These are phyloP conservation scores for Gonioctena quinquepunctata DNA, from an alignment of 1,140 invertebrate species.

Conservation along the genomic window DNA sequence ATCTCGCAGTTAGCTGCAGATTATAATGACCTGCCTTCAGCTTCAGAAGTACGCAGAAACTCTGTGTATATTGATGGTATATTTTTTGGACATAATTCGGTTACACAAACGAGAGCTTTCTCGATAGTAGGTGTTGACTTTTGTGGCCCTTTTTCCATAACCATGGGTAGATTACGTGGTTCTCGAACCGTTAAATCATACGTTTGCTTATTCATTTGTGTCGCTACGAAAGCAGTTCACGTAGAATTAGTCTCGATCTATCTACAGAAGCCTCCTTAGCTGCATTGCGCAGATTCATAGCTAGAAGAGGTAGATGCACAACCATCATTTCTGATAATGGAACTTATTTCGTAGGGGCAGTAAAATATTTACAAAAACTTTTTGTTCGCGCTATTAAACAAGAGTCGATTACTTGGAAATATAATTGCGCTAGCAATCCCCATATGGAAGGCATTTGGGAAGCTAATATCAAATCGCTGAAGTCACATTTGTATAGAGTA, in stretches of 20 bases:
- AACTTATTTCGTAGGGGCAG: slow-evolving; percentile 51
- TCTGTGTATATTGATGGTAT: too few relatives aligned
- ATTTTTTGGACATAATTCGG: too few relatives aligned
- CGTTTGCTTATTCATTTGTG: slow-evolving; percentile 49
- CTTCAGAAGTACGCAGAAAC: too few relatives aligned
- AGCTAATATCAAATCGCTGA: slow-evolving; percentile 21
- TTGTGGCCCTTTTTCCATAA: slow-evolving; percentile 13
- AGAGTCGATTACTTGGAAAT: neutral
- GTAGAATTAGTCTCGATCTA: slow-evolving; percentile 20
- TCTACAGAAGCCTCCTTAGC: slow-evolving; percentile 20
- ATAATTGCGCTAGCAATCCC: neutral
- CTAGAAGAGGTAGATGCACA: slow-evolving; percentile 21
- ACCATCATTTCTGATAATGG: slow-evolving; percentile 50
- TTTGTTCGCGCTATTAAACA: neutral
- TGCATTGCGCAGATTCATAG: slow-evolving; percentile 19
- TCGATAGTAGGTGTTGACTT: neutral
- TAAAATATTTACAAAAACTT: slow-evolving; percentile 24
- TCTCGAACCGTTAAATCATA: slow-evolving; percentile 41
- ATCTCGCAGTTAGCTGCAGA: too few relatives aligned
- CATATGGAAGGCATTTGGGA: slow-evolving; percentile 18
- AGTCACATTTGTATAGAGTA: slow-evolving; percentile 15
- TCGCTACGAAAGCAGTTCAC: slow-evolving; percentile 21
- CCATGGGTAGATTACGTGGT: slow-evolving; percentile 5
- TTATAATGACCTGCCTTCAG: too few relatives aligned
- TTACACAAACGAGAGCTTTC: slow-evolving; percentile 12